A percentile compares a stretch with the other conserved stretches of the same genome.
Evolutionary conservation across 2,113 vertebrate genomes (phyloP).

Genomic region (Daboia siamensis): DNA sequence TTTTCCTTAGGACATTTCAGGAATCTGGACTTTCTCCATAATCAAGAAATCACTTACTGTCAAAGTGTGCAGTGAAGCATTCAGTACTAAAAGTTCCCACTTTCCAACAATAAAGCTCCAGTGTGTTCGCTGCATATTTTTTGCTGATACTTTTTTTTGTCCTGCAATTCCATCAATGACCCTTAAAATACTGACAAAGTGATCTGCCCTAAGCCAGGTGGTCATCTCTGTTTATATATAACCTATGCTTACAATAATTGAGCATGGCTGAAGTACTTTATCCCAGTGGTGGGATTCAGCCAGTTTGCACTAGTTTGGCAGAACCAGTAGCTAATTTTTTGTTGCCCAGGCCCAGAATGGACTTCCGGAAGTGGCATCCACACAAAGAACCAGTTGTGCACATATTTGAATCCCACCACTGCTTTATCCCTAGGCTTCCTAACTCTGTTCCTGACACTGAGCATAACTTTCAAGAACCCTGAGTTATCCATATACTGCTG

Average conservation of each 20-base stretch:
- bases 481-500: not conserved
- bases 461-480: not conserved
- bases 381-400: too few species aligned
- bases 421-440: not conserved
- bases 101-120: not conserved
- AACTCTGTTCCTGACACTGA: not conserved
- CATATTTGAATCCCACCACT: too few species aligned
- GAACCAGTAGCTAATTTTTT: too few species aligned
- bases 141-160: not conserved
- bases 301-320: too few species aligned
- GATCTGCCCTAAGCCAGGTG: fast-evolving
- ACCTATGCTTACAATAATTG: not conserved
- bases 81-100: conserved; percentile 1
- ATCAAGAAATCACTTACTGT: conserved; percentile 15
- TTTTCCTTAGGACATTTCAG: conserved; percentile 15
- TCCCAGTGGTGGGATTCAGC: not conserved
- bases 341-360: too few species aligned
- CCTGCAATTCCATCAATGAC: not conserved
- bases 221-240: not conserved
- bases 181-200: conserved; percentile 14
- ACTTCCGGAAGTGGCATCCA: too few species aligned
- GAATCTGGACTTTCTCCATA: conserved; percentile 28
- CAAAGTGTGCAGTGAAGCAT: conserved; percentile 19
- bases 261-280: conserved; percentile 8
- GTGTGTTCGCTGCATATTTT: not conserved